phyloP scores from a whole-genome alignment of 2,113 vertebrate genomes.

The Glaucidium brasilianum region DNA sequence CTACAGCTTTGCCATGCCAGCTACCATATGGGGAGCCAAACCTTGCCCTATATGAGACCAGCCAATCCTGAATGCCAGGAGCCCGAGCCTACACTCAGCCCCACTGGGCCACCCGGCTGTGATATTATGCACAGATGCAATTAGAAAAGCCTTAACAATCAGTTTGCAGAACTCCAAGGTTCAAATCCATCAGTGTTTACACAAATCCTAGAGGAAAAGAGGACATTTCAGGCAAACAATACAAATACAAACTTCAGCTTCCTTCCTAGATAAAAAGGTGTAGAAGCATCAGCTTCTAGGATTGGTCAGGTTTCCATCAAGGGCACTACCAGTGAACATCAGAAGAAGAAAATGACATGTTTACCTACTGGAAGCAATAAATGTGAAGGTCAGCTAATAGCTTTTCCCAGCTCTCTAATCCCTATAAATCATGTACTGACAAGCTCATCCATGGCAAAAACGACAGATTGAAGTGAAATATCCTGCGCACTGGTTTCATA shows the following conservation, averaged over 20 bases:
- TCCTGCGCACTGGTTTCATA: not conserved
- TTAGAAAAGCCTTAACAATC: not conserved
- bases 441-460: not conserved
- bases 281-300: not conserved
- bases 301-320: not conserved
- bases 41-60: not conserved
- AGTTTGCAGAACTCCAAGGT: not conserved
- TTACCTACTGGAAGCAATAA: not conserved
- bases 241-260: not conserved
- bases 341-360: not conserved
- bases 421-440: not conserved
- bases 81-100: rapidly evolving
- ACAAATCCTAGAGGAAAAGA: not conserved
- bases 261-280: not conserved
- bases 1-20: not conserved
- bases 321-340: rapidly evolving
- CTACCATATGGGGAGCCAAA: not conserved
- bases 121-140: not conserved
- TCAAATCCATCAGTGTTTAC: not conserved
- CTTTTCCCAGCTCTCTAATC: not conserved
- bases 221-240: not conserved
- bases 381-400: not conserved
- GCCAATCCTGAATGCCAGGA: not conserved
- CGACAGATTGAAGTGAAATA: not conserved
- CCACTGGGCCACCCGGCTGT: rapidly evolving